A percentile compares a stretch with the other conserved stretches of the same genome.
Conservation (phyloP, 2,888 invertebrate species). For the Caenorhabditis sinica region DNA sequence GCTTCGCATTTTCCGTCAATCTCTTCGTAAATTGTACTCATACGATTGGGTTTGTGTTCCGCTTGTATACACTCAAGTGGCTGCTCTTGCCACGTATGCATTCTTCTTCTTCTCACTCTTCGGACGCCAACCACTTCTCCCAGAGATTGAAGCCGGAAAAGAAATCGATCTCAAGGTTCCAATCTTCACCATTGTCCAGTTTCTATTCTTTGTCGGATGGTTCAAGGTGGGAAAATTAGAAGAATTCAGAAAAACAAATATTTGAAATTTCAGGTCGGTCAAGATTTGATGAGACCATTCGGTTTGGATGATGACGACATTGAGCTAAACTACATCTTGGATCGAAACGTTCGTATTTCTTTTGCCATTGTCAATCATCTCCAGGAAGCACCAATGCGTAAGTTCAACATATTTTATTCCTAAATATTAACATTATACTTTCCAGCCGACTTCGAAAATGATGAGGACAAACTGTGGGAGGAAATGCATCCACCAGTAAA, state of each 20-base stretch:
- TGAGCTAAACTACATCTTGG: slow-evolving; percentile 75
- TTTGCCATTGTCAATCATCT: slow-evolving; percentile 74
- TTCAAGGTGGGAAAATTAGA: slow-evolving; percentile 56
- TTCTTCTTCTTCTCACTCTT: slow-evolving; percentile 84
- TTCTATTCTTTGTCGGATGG: slow-evolving; percentile 77
- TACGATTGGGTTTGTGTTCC: slow-evolving; percentile 80
- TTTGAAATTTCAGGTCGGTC: slow-evolving; percentile 66
- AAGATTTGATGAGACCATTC: slow-evolving; percentile 78
- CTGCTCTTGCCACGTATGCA: slow-evolving; percentile 84
- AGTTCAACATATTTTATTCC: slow-evolving; percentile 12
- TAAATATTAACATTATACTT: neutral
- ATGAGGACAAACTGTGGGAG: slow-evolving; percentile 69
- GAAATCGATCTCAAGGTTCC: slow-evolving; percentile 73
- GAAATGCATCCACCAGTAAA: slow-evolving; percentile 50
- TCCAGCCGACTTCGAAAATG: slow-evolving; percentile 66
- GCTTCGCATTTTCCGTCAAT: slow-evolving; percentile 71
- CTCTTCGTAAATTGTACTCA: slow-evolving; percentile 70
- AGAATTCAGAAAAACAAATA: neutral
- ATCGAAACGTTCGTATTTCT: slow-evolving; percentile 73
- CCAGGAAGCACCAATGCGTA: slow-evolving; percentile 67
- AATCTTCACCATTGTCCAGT: slow-evolving; percentile 76
- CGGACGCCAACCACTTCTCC: slow-evolving; percentile 82
- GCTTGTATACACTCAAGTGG: slow-evolving; percentile 81
- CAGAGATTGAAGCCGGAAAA: slow-evolving; percentile 63
- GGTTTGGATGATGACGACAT: slow-evolving; percentile 77